phyloP scores from a whole-genome alignment of 2,797 vertebrate species.

The Malurus splendens region DNA sequence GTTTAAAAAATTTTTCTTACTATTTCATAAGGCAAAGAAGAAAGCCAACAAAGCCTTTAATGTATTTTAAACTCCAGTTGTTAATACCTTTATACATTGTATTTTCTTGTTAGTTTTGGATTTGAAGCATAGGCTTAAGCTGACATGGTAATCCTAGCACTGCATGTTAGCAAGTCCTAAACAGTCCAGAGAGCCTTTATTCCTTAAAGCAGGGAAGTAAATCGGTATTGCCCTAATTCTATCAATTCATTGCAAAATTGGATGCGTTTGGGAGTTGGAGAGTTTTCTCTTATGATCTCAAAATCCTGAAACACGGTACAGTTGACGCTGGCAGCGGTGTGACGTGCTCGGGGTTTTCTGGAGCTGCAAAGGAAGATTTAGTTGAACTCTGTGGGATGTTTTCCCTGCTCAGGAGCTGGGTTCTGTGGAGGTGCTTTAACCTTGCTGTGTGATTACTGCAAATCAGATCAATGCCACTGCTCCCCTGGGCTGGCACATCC shows the following conservation, averaged over 20 bases:
- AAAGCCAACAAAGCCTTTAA: not conserved
- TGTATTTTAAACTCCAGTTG: not conserved
- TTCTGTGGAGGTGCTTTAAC: not conserved
- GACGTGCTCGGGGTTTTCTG: rapidly evolving
- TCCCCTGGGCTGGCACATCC: not conserved
- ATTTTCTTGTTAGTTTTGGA: not conserved
- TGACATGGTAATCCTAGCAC: not conserved
- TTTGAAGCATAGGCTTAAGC: not conserved
- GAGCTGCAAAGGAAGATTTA: not conserved
- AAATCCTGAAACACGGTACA: not conserved
- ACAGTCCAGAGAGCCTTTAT: not conserved
- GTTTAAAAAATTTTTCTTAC: not conserved
- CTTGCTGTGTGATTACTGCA: not conserved
- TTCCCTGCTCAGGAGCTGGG: rapidly evolving
- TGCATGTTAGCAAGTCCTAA: not conserved
- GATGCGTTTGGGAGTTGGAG: not conserved
- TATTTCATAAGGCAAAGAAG: not conserved
- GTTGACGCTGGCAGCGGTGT: rapidly evolving
- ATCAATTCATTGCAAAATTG: not conserved
- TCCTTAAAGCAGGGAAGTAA: not conserved
- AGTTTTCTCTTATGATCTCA: not conserved
- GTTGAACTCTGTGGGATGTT: not conserved
- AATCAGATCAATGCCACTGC: not conserved
- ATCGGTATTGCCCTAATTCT: not conserved
- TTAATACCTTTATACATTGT: not conserved